These are phyloP conservation scores for Sus scrofa DNA, from an alignment of 2,113 vertebrate species.

Conservation along the genomic window T2T-Sscrofa CM000812.6:7436501-7437000, in stretches of 20 bases:
- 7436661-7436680: neutral
- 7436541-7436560: neutral
- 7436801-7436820: too few species aligned
- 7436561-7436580: rapidly evolving
- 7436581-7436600: neutral
- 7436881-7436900: neutral
- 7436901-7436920: neutral
- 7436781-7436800: too few species aligned
- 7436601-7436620: too few species aligned
- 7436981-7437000: neutral
- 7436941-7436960: neutral
- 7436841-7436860: neutral
- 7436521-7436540: rapidly evolving
- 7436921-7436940: neutral
- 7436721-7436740: rapidly evolving
- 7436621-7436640: neutral
- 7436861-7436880: too few species aligned
- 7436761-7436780: too few species aligned
- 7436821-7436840: rapidly evolving
- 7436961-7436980: neutral
- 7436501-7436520: neutral
- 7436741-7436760: neutral
- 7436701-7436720: neutral
- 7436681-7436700: rapidly evolving
- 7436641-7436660: rapidly evolving